Evolutionary conservation across 2,888 invertebrate species (phyloP).

Genomic region (Rugalucina vietnamica): DNA sequence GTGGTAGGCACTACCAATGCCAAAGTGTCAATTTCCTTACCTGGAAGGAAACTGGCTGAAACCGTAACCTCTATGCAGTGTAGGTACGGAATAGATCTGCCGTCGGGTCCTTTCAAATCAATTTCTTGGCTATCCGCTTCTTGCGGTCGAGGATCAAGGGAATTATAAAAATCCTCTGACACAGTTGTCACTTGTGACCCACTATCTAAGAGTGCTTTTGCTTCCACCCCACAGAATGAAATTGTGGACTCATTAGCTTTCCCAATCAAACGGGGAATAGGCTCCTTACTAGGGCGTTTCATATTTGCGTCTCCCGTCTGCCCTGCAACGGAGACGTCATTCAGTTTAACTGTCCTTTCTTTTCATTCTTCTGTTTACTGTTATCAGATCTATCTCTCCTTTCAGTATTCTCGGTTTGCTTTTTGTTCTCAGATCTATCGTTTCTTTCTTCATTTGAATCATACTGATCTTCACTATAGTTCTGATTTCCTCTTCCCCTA

Average conservation of each 20-base stretch:
- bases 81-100: neutral
- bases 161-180: constrained; percentile 4
- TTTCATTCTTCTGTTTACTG: neutral
- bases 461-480: neutral
- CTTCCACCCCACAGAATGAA: neutral
- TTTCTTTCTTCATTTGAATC: too few species aligned
- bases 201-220: constrained; percentile 12
- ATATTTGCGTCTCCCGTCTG: neutral
- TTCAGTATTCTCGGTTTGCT: neutral
- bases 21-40: neutral
- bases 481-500: neutral
- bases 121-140: neutral
- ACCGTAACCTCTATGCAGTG: neutral
- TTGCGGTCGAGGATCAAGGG: neutral
- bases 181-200: constrained; percentile 6
- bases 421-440: neutral
- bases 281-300: neutral
- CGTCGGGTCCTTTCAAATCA: neutral
- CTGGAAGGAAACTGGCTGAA: neutral
- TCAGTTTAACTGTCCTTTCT: too few species aligned
- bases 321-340: neutral
- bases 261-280: too few species aligned
- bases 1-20: constrained; percentile 14
- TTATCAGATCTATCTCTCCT: neutral
- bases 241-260: neutral